Percentiles rank a stretch among this genome's conserved stretches.
Evolutionary conservation across 2,113 vertebrate genomes (phyloP).

Genomic region (Psammodynastes pulverulentus): DNA sequence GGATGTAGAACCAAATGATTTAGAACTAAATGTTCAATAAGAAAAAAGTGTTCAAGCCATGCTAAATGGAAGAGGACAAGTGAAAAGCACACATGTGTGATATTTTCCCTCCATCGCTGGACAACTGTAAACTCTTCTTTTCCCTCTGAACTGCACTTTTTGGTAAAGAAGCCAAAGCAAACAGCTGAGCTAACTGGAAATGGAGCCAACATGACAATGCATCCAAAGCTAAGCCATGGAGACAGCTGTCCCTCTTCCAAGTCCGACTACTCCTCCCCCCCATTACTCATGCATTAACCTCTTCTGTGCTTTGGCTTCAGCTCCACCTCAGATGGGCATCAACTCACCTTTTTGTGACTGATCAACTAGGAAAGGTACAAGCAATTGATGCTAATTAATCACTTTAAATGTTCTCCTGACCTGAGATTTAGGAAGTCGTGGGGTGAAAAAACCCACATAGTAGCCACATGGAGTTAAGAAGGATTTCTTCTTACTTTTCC

Average conservation of each 20-base stretch:
- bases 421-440: not conserved
- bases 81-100: not conserved
- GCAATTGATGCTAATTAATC: too few species aligned
- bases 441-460: fast-evolving
- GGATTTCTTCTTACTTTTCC: too few species aligned
- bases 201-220: not conserved
- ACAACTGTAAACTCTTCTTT: not conserved
- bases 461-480: not conserved
- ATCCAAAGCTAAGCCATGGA: not conserved
- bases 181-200: conserved; percentile 8
- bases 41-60: not conserved
- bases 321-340: not conserved
- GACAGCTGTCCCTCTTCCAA: conserved; percentile 9
- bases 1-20: not conserved
- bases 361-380: not conserved
- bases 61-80: not conserved
- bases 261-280: not conserved
- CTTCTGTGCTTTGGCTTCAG: not conserved
- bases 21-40: not conserved
- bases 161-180: conserved; percentile 4
- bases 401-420: not conserved
- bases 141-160: not conserved
- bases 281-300: conserved; percentile 9
- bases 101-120: not conserved
- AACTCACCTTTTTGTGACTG: not conserved